These are phyloP conservation scores for Drosophila chauvacae DNA, from an alignment of 1,140 invertebrate genomes.

Conservation along the genomic window DNA sequence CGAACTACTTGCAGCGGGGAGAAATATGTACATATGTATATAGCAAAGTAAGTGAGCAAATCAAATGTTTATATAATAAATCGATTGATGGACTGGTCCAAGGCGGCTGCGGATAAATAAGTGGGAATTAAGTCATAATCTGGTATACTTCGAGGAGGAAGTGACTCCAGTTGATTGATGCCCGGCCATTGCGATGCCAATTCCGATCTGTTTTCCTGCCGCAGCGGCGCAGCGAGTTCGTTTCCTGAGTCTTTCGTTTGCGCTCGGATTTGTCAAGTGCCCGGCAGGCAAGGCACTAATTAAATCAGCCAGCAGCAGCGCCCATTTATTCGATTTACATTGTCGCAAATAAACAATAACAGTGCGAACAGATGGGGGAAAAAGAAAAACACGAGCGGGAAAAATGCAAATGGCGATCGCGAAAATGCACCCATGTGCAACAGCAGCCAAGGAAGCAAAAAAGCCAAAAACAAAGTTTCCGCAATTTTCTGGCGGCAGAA, in stretches of 20 bases:
- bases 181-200: conserved; percentile 49
- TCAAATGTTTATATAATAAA: conserved; percentile 42
- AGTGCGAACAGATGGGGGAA: conserved; percentile 39
- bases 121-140: conserved; percentile 47
- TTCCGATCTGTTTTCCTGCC: conserved; percentile 31
- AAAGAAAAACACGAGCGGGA: conserved; percentile 20
- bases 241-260: conserved; percentile 76
- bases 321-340: conserved; percentile 53
- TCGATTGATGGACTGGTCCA: conserved; percentile 29
- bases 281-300: conserved; percentile 24
- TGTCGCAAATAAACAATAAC: conserved; percentile 70
- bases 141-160: conserved; percentile 53
- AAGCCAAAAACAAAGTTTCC: conserved; percentile 62
- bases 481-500: conserved; percentile 70
- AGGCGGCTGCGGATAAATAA: conserved; percentile 41
- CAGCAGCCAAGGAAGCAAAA: conserved; percentile 55
- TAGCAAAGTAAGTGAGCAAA: conserved; percentile 9
- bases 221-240: conserved; percentile 51
- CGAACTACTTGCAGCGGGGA: neutral
- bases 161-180: conserved; percentile 66
- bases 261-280: conserved; percentile 37
- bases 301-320: conserved; percentile 34
- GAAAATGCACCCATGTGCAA: conserved; percentile 74
- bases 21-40: neutral
- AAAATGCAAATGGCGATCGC: conserved; percentile 72